Conservation (phyloP, 2,888 invertebrate genomes). For the Drosophila tripunctata region DNA sequence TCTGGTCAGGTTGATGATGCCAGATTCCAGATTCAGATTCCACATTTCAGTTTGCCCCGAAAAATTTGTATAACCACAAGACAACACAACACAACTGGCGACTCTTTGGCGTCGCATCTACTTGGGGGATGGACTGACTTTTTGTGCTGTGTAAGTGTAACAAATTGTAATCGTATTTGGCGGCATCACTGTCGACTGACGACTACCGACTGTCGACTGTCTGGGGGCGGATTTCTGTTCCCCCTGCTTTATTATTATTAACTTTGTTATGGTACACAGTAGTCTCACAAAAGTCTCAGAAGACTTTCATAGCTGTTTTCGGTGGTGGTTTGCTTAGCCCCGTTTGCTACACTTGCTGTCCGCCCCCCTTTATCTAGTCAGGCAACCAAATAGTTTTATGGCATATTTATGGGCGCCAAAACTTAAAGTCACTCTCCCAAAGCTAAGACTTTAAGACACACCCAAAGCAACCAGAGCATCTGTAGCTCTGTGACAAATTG, state of each 20-base stretch:
- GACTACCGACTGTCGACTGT: conserved; percentile 33
- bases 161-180: conserved; percentile 77
- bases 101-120: conserved; percentile 59
- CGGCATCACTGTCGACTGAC: conserved; percentile 39
- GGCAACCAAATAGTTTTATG: conserved; percentile 73
- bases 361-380: conserved; percentile 70
- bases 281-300: conserved; percentile 49
- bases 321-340: conserved; percentile 37
- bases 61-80: conserved; percentile 64
- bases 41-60: conserved; percentile 42
- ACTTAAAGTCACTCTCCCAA: conserved; percentile 55
- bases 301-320: conserved; percentile 30
- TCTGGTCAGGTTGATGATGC: conserved; percentile 68
- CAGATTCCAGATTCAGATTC: conserved; percentile 54
- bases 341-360: conserved; percentile 63
- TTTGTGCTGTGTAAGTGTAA: conserved; percentile 78
- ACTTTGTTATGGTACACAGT: conserved; percentile 70
- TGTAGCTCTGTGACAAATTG: conserved; percentile 64
- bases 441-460: conserved; percentile 72
- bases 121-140: conserved; percentile 45
- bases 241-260: conserved; percentile 72
- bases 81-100: conserved; percentile 66
- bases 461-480: conserved; percentile 29
- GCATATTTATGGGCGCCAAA: conserved; percentile 77
- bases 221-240: conserved; percentile 42